These are phyloP conservation scores for Polymixis lichenea DNA, from an alignment of 2,888 invertebrate species.

Conservation along the genomic window DNA sequence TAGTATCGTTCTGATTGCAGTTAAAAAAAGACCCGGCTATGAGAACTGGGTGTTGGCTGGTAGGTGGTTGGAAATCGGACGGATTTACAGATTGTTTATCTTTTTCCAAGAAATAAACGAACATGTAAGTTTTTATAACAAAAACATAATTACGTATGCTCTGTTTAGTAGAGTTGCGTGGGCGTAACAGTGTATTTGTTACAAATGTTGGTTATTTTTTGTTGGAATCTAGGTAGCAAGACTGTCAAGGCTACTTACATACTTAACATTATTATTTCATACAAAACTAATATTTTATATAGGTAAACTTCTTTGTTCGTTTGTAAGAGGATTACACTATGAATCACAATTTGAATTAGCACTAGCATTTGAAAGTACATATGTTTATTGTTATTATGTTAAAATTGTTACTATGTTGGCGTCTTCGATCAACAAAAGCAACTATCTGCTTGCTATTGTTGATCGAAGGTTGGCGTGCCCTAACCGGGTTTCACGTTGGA, in stretches of 20 bases:
- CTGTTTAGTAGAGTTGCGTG: neutral
- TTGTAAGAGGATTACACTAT: neutral
- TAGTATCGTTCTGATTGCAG: slow-evolving; percentile 66
- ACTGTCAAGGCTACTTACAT: neutral
- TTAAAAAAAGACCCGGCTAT: slow-evolving; percentile 60
- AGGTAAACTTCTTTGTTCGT: neutral
- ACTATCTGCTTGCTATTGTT: too few species aligned
- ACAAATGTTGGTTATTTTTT: neutral
- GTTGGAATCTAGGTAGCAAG: neutral
- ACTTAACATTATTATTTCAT: neutral
- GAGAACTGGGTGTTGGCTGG: slow-evolving; percentile 66
- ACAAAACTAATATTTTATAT: neutral
- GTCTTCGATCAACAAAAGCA: too few species aligned
- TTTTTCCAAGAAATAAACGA: slow-evolving; percentile 78
- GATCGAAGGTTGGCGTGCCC: too few species aligned
- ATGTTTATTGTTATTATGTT: too few species aligned
- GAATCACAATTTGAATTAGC: too few species aligned
- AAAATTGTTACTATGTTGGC: too few species aligned
- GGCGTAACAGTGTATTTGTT: neutral
- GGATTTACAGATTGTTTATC: slow-evolving; percentile 80
- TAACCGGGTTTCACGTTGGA: too few species aligned
- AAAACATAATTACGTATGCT: neutral
- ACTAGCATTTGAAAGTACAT: too few species aligned
- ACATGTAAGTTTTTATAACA: slow-evolving; percentile 73
- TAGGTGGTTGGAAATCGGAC: slow-evolving; percentile 79